phyloP scores from a whole-genome alignment of 2,797 vertebrate genomes.

The Artibeus lituratus region DNA sequence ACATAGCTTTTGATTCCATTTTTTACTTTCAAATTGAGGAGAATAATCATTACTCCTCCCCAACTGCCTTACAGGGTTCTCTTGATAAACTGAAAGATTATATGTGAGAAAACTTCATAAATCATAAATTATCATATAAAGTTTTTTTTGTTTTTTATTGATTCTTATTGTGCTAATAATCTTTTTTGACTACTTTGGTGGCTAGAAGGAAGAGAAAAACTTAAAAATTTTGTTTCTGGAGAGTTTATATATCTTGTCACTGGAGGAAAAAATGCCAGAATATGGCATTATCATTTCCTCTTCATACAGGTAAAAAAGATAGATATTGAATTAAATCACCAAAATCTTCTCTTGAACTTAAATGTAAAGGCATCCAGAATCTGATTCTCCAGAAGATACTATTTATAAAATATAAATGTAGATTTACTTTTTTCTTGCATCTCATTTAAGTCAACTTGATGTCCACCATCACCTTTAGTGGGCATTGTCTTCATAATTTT shows the following conservation, averaged over 20 bases:
- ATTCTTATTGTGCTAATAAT: neutral
- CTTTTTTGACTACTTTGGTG: neutral
- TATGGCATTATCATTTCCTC: neutral
- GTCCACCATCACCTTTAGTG: neutral
- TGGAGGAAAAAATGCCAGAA: neutral
- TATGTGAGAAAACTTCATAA: neutral
- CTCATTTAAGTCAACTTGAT: neutral
- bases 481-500: neutral
- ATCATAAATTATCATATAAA: neutral
- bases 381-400: neutral
- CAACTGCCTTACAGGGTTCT: neutral
- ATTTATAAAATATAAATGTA: conserved; percentile 37
- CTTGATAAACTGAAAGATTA: neutral
- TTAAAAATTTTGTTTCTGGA: neutral
- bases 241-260: neutral
- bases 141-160: neutral
- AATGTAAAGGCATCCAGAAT: neutral
- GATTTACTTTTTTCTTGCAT: neutral
- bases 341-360: neutral
- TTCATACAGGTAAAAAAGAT: neutral
- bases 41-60: neutral
- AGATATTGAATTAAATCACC: neutral
- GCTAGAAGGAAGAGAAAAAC: neutral
- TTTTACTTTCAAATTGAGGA: neutral
- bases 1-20: neutral